A percentile compares a stretch with the other conserved stretches of the same genome.
Conservation (phyloP, 2,888 invertebrate species). For the Apodemia zela region DNA sequence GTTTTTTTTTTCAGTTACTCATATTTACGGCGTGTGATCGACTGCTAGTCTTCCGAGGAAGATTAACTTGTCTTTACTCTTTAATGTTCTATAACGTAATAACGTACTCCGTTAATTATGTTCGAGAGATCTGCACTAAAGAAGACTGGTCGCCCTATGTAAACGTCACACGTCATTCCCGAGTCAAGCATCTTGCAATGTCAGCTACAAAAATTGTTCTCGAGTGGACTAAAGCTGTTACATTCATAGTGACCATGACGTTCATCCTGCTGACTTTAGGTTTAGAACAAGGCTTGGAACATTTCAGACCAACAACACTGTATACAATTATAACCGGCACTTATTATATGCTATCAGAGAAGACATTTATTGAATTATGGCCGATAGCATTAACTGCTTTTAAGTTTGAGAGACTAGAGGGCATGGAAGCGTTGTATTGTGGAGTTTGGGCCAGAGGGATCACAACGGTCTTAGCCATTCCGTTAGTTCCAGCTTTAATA, state of each 20-base stretch:
- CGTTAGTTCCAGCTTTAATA: conserved; percentile 79
- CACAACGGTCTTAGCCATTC: conserved; percentile 78
- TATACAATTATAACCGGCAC: conserved; percentile 84
- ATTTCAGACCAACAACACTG: conserved; percentile 84
- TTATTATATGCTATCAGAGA: conserved; percentile 87
- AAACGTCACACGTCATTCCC: conserved; percentile 85
- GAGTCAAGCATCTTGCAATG: conserved; percentile 89
- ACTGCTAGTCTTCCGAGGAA: conserved; percentile 79
- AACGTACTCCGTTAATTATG: conserved; percentile 88
- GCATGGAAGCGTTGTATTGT: conserved; percentile 85
- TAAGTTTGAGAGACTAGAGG: conserved; percentile 83
- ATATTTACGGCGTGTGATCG: conserved; percentile 88
- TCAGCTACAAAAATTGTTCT: conserved; percentile 89
- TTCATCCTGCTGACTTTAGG: conserved; percentile 88
- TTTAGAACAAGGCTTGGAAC: conserved; percentile 86
- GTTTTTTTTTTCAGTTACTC: conserved; percentile 74
- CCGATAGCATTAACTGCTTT: conserved; percentile 79
- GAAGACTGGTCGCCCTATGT: conserved; percentile 90
- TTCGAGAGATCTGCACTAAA: conserved; percentile 86
- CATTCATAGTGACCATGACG: conserved; percentile 88
- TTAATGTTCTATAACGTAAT: conserved; percentile 91
- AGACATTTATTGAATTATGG: conserved; percentile 84
- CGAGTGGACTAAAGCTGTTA: conserved; percentile 91
- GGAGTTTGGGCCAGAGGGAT: conserved; percentile 83
- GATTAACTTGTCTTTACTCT: conserved; percentile 86